Base-by-base conservation (phyloP, 2,797 vertebrate species). In the Falco concolor region DNA sequence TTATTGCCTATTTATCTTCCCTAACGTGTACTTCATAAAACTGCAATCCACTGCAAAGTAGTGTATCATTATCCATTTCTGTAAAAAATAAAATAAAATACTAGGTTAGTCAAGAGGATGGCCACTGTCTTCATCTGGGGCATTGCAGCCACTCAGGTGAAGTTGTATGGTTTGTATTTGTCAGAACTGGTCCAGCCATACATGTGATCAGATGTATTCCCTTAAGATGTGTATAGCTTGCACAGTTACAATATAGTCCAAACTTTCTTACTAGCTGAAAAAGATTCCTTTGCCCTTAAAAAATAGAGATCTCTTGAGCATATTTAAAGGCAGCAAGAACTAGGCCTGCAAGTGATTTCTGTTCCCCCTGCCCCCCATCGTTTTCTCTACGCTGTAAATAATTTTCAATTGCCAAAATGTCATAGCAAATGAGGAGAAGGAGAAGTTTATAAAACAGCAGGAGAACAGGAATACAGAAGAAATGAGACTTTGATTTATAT, bases 391-490 rank as follows among this genome's bases (percentile, higher is more conserved):
- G 61, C 32, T 95, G 80, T 84, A 95, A 95, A 96, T 90, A 93
- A 95, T 83, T 90, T 95, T 73, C 88, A 90, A 1, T 93, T 95
- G 91, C 93, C 84, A 90, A 87, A 94, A 93, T 87, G 88, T 94
- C 90, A 36, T 54, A 67, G 86, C 87, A 95, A 84, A 96, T 94
- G 83, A 92, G 78, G 90, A 96, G 85, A 94, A 83, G 61, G 74
- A 84, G 89, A 91, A 95, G 91, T 97, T 97, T 96, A 94, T 95
- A 95, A 96, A 97, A 94, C 96, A 97, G 96, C 94, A 87, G 92
- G 92, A 94, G 85, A 91, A 89, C 63, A 74, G 81, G 53, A 88
- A 80, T 84, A 95, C 17, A 14, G 79, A 88, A 96, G 79, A 92
- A 96, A 94, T 44, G 73, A 90, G 89, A 47, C 76, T 94, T 89